Conservation (phyloP, 2,888 invertebrate genomes). For the Rambutsinella grinnellia region DNA sequence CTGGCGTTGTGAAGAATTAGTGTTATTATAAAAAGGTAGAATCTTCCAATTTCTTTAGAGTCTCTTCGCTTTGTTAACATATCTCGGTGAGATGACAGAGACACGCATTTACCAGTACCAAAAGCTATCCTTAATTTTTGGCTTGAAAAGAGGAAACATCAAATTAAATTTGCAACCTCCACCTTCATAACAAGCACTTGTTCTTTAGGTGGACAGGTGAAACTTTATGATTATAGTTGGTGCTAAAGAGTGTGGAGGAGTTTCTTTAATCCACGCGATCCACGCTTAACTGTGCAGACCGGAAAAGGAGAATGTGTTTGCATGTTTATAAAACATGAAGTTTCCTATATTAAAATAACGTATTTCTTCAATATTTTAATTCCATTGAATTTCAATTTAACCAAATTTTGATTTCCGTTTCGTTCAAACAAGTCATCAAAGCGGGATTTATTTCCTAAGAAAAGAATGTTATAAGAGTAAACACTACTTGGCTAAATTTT, state of each 20-base stretch:
- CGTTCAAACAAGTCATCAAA: too few relatives aligned
- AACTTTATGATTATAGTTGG: slow-evolving; percentile 14
- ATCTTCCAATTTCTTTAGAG: background rate
- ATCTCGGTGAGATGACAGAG: slow-evolving; percentile 13
- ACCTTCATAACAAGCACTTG: background rate
- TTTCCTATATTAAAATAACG: too few relatives aligned
- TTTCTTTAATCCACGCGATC: background rate
- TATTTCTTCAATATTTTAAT: too few relatives aligned
- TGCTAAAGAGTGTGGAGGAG: background rate
- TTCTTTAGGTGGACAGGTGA: slow-evolving; percentile 22
- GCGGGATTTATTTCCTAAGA: too few relatives aligned
- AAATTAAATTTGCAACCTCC: slow-evolving; percentile 31
- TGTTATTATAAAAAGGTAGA: background rate
- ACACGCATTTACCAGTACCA: slow-evolving; percentile 12
- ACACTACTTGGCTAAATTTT: too few relatives aligned
- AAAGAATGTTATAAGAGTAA: too few relatives aligned
- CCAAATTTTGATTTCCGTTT: too few relatives aligned
- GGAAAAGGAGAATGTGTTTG: too few relatives aligned
- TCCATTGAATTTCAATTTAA: too few relatives aligned
- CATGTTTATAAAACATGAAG: too few relatives aligned
- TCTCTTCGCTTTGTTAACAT: background rate
- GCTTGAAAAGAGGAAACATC: slow-evolving; percentile 20
- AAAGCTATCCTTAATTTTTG: slow-evolving; percentile 15
- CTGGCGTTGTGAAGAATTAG: background rate
- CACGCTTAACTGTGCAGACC: too few relatives aligned